Evolutionary conservation across 1,140 invertebrate species (phyloP).

Genomic region (Hylaeus anthracinus): DNA sequence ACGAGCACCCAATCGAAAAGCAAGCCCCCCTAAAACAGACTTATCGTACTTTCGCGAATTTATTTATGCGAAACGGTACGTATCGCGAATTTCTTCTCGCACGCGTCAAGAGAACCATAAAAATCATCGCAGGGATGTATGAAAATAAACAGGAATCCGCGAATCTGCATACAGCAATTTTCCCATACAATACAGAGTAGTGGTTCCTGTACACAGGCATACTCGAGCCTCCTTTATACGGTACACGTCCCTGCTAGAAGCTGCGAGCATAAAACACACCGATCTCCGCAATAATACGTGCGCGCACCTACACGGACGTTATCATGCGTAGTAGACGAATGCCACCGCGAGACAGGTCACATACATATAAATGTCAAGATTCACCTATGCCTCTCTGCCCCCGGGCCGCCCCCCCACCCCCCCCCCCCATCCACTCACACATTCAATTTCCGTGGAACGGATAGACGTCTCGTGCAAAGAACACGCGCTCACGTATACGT

Average conservation of each 20-base stretch:
- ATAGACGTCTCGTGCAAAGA: constrained; percentile 16
- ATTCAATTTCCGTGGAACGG: constrained; percentile 36
- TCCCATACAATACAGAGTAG: constrained; percentile 26
- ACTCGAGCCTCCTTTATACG: constrained; percentile 18
- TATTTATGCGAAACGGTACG: neutral
- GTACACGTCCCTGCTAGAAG: constrained; percentile 29
- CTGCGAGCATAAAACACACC: constrained; percentile 38
- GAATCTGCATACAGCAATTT: constrained; percentile 29
- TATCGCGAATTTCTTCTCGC: neutral
- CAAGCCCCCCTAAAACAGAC: neutral
- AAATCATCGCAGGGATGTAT: neutral
- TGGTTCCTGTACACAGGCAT: neutral
- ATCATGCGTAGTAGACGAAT: constrained; percentile 46
- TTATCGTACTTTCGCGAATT: neutral
- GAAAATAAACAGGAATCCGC: constrained; percentile 14
- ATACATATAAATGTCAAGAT: constrained; percentile 53
- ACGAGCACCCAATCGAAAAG: too few species aligned
- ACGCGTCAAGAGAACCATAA: neutral
- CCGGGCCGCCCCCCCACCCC: neutral
- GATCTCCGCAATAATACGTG: constrained; percentile 29
- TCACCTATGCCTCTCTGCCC: constrained; percentile 31
- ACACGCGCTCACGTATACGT: constrained; percentile 29
- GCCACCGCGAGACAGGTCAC: constrained; percentile 41
- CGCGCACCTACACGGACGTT: constrained; percentile 16
- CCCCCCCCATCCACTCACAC: constrained; percentile 27